phyloP scores from a whole-genome alignment of 2,797 vertebrate species.

The Anolis apletophallus region DNA sequence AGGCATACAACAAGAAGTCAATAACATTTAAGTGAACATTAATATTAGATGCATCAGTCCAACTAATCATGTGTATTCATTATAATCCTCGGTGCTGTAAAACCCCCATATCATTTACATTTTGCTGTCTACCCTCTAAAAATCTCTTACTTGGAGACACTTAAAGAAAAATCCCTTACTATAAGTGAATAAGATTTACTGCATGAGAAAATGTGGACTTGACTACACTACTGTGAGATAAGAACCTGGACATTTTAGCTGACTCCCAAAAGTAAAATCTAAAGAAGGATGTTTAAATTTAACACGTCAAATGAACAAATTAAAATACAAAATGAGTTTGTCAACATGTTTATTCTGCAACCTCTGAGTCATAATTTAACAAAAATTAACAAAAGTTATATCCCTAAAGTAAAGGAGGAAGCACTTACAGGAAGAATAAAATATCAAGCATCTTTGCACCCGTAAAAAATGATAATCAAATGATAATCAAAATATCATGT shows the following conservation, averaged over 20 bases:
- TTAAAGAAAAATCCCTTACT: not conserved
- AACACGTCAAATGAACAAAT: not conserved
- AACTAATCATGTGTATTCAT: no score
- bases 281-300: not conserved
- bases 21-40: no score
- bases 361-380: not conserved
- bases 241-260: conserved; percentile 3
- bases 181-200: not conserved
- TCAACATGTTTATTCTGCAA: not conserved
- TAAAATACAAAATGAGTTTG: not conserved
- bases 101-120: not conserved
- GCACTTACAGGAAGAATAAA: not conserved
- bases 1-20: not conserved
- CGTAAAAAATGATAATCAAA: not conserved
- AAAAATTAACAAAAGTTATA: not conserved
- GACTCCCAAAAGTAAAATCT: not conserved
- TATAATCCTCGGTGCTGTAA: not conserved
- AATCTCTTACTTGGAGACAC: no score
- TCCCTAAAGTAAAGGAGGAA: not conserved
- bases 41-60: no score
- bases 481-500: conserved; percentile 45
- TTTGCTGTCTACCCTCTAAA: not conserved
- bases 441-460: not conserved
- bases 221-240: not conserved
- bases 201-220: not conserved